A percentile compares a stretch with the other conserved stretches of the same genome.
These are phyloP conservation scores for Phalacrocorax pelagicus DNA, from an alignment of 2,113 vertebrate genomes.

Conservation along the genomic window DNA sequence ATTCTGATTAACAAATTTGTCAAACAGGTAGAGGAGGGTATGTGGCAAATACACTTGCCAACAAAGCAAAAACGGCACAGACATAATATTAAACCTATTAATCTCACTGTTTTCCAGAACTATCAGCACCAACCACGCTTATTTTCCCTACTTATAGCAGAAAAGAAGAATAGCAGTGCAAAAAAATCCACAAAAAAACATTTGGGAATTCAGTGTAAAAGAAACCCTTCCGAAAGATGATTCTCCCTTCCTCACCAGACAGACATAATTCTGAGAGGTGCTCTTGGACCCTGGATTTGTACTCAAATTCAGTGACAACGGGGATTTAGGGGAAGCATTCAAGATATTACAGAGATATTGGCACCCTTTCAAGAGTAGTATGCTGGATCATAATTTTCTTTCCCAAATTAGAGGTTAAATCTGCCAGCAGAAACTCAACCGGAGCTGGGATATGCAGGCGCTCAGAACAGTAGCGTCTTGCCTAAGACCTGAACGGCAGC, in stretches of 20 bases:
- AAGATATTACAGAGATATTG: background rate
- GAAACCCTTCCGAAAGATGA: background rate
- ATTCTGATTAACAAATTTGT: background rate
- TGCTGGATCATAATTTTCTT: background rate
- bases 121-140: background rate
- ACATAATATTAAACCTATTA: background rate
- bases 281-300: background rate
- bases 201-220: background rate
- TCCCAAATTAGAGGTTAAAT: slow-evolving; percentile 10
- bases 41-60: background rate
- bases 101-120: background rate
- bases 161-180: background rate
- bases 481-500: background rate
- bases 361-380: background rate
- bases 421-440: background rate
- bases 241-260: background rate
- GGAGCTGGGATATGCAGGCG: background rate
- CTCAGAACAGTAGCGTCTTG: background rate
- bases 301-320: background rate
- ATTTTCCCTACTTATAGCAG: background rate
- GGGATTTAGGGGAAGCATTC: background rate
- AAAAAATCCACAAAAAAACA: background rate
- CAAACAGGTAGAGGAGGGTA: background rate
- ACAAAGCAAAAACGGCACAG: background rate
- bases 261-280: background rate